These are phyloP conservation scores for Charanyca ferruginea DNA, from an alignment of 2,888 invertebrate species.

Conservation along the genomic window DNA sequence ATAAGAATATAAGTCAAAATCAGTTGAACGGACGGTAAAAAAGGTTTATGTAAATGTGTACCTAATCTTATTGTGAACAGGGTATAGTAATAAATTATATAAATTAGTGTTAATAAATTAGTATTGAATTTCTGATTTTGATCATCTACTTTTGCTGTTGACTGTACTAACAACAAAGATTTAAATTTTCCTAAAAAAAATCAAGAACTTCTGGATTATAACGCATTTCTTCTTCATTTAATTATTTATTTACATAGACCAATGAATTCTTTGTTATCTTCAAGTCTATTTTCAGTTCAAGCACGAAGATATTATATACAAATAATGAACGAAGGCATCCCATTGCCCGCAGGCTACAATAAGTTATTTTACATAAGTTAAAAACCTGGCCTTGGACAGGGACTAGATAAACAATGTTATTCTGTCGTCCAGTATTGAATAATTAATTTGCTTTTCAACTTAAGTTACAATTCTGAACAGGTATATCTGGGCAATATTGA, in stretches of 20 bases:
- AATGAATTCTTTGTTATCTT: slow-evolving; percentile 12
- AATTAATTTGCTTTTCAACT: slow-evolving; percentile 15
- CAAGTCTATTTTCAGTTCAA: slow-evolving; percentile 27
- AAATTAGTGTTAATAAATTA: too few species aligned
- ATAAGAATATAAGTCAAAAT: too few species aligned
- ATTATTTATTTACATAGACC: slow-evolving; percentile 20
- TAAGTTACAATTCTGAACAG: slow-evolving; percentile 12
- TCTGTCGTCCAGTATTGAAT: slow-evolving; percentile 18
- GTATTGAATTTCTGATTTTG: too few species aligned
- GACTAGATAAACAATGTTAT: slow-evolving; percentile 27
- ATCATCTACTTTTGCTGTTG: too few species aligned
- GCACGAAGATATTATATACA: slow-evolving; percentile 25
- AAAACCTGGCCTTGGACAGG: slow-evolving; percentile 30
- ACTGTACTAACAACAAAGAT: too few species aligned
- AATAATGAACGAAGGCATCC: slow-evolving; percentile 31
- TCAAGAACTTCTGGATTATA: neutral
- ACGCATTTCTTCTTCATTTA: neutral
- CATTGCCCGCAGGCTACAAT: slow-evolving; percentile 30
- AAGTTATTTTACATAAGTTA: slow-evolving; percentile 32
- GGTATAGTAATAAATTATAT: too few species aligned
- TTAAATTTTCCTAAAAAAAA: neutral
- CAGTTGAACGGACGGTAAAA: too few species aligned
- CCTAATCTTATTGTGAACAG: too few species aligned
- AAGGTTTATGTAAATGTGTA: too few species aligned
- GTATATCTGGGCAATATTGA: slow-evolving; percentile 38